These are phyloP conservation scores for Ostrea edulis DNA, from an alignment of 1,140 invertebrate species.

Conservation along the genomic window DNA sequence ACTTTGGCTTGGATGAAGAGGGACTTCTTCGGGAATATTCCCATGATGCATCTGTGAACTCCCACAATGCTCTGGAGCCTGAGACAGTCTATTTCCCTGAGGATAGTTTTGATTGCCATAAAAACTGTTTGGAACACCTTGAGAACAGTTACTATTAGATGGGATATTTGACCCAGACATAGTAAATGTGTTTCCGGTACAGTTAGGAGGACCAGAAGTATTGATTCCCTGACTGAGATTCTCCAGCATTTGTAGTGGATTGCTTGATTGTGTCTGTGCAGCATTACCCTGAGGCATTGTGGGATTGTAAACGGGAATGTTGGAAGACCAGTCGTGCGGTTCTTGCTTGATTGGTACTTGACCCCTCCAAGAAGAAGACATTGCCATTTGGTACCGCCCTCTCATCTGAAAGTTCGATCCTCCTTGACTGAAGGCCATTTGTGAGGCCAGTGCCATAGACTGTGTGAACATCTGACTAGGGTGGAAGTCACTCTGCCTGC, in stretches of 20 bases:
- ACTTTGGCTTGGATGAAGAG: slow-evolving; percentile 28
- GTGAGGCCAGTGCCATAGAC: slow-evolving; percentile 15
- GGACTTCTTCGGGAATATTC: background rate
- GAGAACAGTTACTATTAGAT: slow-evolving; percentile 10
- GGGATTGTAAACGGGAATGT: background rate
- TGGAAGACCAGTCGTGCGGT: slow-evolving; percentile 12
- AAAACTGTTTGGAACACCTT: slow-evolving; percentile 17
- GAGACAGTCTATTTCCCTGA: slow-evolving; percentile 24
- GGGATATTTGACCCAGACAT: background rate
- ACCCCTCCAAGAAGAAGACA: slow-evolving; percentile 13
- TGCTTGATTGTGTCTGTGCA: slow-evolving; percentile 15
- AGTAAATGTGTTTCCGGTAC: background rate
- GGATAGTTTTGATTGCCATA: slow-evolving; percentile 29
- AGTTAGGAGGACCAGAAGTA: background rate
- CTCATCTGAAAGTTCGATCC: slow-evolving; percentile 4
- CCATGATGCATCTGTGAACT: slow-evolving; percentile 34
- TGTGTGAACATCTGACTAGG: background rate
- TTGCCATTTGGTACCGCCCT: background rate
- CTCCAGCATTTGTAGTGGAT: slow-evolving; percentile 35
- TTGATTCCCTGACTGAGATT: slow-evolving; percentile 43
- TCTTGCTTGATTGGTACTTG: slow-evolving; percentile 38
- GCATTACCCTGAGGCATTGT: slow-evolving; percentile 4
- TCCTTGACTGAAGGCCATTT: slow-evolving; percentile 10
- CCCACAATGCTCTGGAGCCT: slow-evolving; percentile 22
- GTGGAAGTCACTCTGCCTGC: background rate